Percentiles rank a stretch among this genome's conserved stretches.
Conservation (phyloP, 2,797 vertebrate genomes). For the Philypnodon macrostomus region DNA sequence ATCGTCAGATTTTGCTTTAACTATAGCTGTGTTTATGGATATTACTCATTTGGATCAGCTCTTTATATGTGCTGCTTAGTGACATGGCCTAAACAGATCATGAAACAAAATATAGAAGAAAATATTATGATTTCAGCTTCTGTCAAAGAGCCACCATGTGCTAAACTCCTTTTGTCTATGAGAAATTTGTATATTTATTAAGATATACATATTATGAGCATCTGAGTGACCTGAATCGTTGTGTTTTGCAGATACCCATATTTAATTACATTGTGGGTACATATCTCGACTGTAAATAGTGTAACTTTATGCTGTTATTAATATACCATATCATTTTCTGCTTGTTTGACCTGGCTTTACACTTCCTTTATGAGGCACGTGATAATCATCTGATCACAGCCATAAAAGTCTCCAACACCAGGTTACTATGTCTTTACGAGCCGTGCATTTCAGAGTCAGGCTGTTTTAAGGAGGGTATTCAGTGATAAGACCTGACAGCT, state of each 20-base stretch:
- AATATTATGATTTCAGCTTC: neutral
- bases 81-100: too few species aligned
- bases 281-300: neutral
- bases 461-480: constrained; percentile 14
- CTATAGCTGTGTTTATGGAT: constrained; percentile 9
- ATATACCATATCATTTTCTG: constrained; percentile 8
- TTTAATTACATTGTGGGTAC: neutral
- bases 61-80: neutral
- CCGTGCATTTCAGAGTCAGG: constrained; percentile 16
- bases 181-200: too few species aligned
- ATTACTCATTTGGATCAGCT: constrained; percentile 13
- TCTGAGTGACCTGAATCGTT: too few species aligned
- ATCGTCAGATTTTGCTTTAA: constrained; percentile 10
- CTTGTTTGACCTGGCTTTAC: constrained; percentile 12
- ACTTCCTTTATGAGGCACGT: constrained; percentile 9
- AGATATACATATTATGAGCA: too few species aligned
- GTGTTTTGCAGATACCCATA: neutral
- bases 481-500: constrained; percentile 6
- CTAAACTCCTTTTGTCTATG: too few species aligned
- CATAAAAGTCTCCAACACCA: constrained; percentile 3
- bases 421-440: constrained; percentile 19
- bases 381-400: constrained; percentile 14
- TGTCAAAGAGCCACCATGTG: too few species aligned
- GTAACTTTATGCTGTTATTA: neutral
- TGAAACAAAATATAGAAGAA: too few species aligned